phyloP scores from a whole-genome alignment of 1,140 invertebrate species.

The Pseudomyrmex cubaensis region DNA sequence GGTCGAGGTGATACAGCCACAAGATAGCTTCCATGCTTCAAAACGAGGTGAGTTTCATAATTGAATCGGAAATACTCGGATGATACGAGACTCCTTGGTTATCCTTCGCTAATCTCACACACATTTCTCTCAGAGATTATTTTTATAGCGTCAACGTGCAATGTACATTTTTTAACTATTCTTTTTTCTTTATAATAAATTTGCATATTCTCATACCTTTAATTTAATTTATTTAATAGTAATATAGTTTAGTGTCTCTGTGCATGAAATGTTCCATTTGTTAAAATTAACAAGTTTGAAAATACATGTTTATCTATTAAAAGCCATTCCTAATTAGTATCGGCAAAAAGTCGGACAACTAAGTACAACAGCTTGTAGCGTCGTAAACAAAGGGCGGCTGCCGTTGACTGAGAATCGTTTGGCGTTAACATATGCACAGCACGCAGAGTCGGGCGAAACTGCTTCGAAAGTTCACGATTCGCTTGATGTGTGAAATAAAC shows the following conservation, averaged over 20 bases:
- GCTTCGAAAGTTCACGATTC: constrained; percentile 49
- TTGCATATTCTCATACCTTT: no score
- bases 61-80: constrained; percentile 48
- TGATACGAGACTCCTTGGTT: neutral
- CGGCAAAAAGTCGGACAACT: neutral
- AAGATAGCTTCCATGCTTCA: constrained; percentile 96
- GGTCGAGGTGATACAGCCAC: constrained; percentile 94
- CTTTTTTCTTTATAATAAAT: no score
- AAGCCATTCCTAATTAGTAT: neutral
- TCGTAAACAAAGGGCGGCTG: neutral
- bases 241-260: no score
- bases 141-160: neutral
- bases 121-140: neutral
- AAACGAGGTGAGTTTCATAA: constrained; percentile 91
- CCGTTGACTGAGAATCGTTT: constrained; percentile 11
- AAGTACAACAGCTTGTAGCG: neutral
- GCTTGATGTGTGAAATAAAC: constrained; percentile 58
- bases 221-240: no score
- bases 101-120: neutral
- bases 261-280: no score
- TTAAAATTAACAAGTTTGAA: no score
- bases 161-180: neutral
- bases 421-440: constrained; percentile 34
- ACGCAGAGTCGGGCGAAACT: constrained; percentile 28
- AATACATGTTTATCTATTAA: no score